These are phyloP conservation scores for Lathronympha strigana DNA, from an alignment of 2,888 invertebrate genomes.

Conservation along the genomic window DNA sequence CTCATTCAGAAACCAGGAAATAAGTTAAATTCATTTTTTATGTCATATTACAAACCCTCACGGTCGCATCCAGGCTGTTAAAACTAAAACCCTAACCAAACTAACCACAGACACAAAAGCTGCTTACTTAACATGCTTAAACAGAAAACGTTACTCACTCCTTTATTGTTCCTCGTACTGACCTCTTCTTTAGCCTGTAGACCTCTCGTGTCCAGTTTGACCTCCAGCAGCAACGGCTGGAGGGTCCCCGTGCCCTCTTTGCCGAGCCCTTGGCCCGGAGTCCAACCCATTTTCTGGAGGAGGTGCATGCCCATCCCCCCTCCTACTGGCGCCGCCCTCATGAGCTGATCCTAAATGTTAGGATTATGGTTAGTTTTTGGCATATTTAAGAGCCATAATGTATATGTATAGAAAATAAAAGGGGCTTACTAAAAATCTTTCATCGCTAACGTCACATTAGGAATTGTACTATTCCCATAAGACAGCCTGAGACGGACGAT, in stretches of 20 bases:
- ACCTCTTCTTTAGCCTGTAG: conserved; percentile 90
- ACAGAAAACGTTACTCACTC: conserved; percentile 59
- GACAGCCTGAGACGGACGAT: no score
- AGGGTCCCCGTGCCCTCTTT: conserved; percentile 96
- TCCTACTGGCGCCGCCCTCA: conserved; percentile 94
- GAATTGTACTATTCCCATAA: no score
- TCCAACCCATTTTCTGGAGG: conserved; percentile 99
- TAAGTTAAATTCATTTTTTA: no score
- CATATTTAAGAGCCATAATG: background rate
- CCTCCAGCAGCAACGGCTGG: conserved; percentile 95
- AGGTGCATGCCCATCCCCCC: conserved; percentile 99
- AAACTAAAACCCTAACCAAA: background rate
- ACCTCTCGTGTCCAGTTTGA: conserved; percentile 98
- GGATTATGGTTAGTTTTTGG: conserved; percentile 8
- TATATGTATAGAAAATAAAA: no score
- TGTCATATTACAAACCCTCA: no score
- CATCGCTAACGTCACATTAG: no score
- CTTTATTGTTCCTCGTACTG: conserved; percentile 63
- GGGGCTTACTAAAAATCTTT: background rate
- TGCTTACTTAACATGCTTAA: conserved; percentile 6
- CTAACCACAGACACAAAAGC: background rate
- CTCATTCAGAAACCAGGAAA: no score
- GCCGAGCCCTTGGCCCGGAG: conserved; percentile 97
- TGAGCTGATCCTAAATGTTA: conserved; percentile 92
- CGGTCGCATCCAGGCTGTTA: no score